Evolutionary conservation across 2,888 invertebrate species (phyloP).

Genomic region (Xylophagus ater): DNA sequence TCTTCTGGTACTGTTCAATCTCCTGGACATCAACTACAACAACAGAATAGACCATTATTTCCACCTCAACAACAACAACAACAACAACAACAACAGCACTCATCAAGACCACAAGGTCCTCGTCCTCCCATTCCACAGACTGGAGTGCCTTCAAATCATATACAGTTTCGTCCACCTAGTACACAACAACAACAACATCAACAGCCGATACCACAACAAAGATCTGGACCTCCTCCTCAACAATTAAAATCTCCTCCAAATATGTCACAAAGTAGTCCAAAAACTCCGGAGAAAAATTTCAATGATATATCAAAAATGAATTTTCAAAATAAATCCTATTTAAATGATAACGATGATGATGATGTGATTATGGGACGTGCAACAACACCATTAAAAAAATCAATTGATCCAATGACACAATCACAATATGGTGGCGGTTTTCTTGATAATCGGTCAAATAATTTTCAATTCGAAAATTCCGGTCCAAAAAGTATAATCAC

Average conservation of each 20-base stretch:
- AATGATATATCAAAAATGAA: background rate
- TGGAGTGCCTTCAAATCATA: background rate
- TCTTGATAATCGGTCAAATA: background rate
- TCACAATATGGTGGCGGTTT: slow-evolving; percentile 12
- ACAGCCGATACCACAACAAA: slow-evolving; percentile 17
- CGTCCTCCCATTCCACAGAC: slow-evolving; percentile 21
- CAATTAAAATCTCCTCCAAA: slow-evolving; percentile 6
- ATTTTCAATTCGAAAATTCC: background rate
- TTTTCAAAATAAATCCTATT: slow-evolving; percentile 11
- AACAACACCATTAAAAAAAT: slow-evolving; percentile 27
- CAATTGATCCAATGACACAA: slow-evolving; percentile 18
- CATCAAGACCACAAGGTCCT: slow-evolving; percentile 22
- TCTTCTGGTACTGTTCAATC: slow-evolving; percentile 17
- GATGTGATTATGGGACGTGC: slow-evolving; percentile 38
- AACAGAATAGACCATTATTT: slow-evolving; percentile 11
- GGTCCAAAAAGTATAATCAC: no score
- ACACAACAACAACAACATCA: slow-evolving; percentile 22
- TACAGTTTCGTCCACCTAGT: slow-evolving; percentile 17
- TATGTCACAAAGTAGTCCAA: slow-evolving; percentile 4
- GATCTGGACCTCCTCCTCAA: background rate
- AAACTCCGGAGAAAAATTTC: background rate
- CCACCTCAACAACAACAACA: slow-evolving; percentile 21
- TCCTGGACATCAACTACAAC: slow-evolving; percentile 5
- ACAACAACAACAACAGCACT: slow-evolving; percentile 21
- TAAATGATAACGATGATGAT: slow-evolving; percentile 30